Percentiles rank a stretch among this genome's conserved stretches.
Evolutionary conservation across 2,888 invertebrate species (phyloP).

Genomic region (Callyntrura guangdongensis): DNA sequence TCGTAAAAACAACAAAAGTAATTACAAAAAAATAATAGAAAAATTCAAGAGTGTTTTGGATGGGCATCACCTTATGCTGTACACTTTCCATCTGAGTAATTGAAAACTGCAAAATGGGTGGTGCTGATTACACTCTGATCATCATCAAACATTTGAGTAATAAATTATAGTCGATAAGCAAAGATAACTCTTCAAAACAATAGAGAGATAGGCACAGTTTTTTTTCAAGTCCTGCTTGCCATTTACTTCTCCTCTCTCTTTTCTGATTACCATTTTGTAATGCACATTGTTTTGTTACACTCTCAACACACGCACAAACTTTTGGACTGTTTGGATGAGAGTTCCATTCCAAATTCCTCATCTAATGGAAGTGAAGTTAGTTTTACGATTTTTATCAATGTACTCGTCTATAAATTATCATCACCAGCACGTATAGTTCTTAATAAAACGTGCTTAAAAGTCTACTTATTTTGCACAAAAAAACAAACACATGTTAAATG

Average conservation of each 20-base stretch:
- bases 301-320: too few species aligned
- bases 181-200: constrained; percentile 19
- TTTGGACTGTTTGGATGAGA: not conserved
- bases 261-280: not conserved
- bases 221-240: not conserved
- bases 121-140: constrained; percentile 50
- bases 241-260: not conserved
- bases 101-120: constrained; percentile 41
- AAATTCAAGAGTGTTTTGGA: not conserved
- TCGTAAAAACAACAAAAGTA: not conserved
- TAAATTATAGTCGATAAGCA: constrained; percentile 41
- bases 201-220: not conserved
- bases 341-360: not conserved
- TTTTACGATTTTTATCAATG: not conserved
- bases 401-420: not conserved
- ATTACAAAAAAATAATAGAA: not conserved
- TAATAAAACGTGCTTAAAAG: constrained; percentile 1
- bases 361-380: not conserved
- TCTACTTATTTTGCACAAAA: constrained; percentile 5
- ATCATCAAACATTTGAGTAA: constrained; percentile 11
- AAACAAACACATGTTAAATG: not conserved
- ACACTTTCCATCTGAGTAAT: constrained; percentile 22
- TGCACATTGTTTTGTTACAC: not conserved
- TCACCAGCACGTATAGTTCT: not conserved
- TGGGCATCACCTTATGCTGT: not conserved